Conservation (phyloP, 2,797 vertebrate species). For the Tapirus indicus region DNA sequence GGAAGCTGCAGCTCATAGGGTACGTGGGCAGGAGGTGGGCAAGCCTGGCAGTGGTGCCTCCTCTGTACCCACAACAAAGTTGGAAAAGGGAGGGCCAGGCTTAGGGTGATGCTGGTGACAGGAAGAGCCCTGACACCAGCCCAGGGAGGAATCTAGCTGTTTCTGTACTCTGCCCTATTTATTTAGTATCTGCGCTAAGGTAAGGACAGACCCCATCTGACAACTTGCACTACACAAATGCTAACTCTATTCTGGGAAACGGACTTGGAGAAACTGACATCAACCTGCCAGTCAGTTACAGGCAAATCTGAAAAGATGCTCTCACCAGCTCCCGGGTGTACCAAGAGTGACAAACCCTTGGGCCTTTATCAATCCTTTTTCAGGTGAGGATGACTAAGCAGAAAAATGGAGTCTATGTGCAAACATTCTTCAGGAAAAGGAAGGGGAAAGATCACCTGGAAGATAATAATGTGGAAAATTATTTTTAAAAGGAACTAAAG, state of each 20-base stretch:
- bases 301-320: not conserved
- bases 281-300: not conserved
- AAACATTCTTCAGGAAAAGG: not conserved
- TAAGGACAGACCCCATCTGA: too few species aligned
- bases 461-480: not conserved
- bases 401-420: not conserved
- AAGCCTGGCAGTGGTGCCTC: not conserved
- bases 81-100: fast-evolving
- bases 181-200: not conserved
- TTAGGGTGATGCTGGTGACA: not conserved
- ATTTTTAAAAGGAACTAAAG: not conserved
- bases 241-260: not conserved
- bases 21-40: not conserved
- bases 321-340: not conserved
- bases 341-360: not conserved
- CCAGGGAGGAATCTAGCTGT: not conserved
- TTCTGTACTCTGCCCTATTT: not conserved
- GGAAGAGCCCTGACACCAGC: not conserved
- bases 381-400: not conserved
- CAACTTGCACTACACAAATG: not conserved
- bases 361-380: not conserved
- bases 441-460: not conserved
- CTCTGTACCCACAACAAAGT: not conserved
- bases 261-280: not conserved
- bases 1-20: not conserved